Base-by-base conservation (phyloP, 2,888 invertebrate genomes). In the Drosophila rubida region DNA sequence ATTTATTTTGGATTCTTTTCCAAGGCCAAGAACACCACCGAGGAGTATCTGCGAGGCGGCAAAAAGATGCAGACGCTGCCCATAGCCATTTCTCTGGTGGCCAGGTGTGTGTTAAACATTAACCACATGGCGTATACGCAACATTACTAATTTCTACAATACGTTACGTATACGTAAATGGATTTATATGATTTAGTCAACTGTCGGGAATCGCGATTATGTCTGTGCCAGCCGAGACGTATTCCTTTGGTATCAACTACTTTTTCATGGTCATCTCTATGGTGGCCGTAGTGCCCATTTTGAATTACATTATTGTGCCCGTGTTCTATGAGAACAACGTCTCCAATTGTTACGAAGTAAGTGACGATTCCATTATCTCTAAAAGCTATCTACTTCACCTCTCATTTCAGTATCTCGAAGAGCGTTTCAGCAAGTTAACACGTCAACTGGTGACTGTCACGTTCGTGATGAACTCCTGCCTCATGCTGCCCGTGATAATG, bases 11-110 rank as follows among this genome's bases (percentile, higher is more conserved):
- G 93, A 25, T 93, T 92, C 80, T 93, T 92, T 76, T 92, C 93
- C 42, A 93, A 92, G 75, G 84, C 91, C 32, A 90, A 92, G 51
- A 93, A 93, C 66, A 93, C 93, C 0, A 92, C 92, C 0, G 93
- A 94, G 37, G 93, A 93, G 66, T 94, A 94, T 86, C 91, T 95
- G 37, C 92, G 93, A 80, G 94, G 94, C 2, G 93, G 93, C 48
- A 92, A 93, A 63, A 92, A 92, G 62, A 93, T 94, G 92, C 92
- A 93, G 63, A 92, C 93, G 0, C 91, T 94, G 69, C 95, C 95
- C 0, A 94, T 95, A 55, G 93, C 94, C 11, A 93, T 95, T 86
- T 94, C 94, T 0, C 90, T 95, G n/a, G 92, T 95, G 63, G 94
- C 95, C 37, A 91, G 91, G 91, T 91, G 25, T 91, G 25, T 14